Evolutionary conservation across 2,797 vertebrate genomes (phyloP), one percentile per base, ranked within the genome.

Genomic region (Typhlichthys subterraneus): DNA sequence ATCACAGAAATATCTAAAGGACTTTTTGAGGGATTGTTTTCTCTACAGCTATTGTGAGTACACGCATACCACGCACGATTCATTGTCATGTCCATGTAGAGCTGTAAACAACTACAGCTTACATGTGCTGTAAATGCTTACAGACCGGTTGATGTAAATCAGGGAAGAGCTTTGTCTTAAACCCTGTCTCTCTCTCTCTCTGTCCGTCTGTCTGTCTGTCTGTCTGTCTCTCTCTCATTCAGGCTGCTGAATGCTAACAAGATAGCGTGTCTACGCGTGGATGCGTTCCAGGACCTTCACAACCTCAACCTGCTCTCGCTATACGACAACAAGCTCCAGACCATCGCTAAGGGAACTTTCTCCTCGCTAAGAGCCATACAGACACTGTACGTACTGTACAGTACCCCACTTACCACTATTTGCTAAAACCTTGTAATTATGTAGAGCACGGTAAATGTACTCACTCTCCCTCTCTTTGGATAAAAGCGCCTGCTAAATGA

Each of bases 281-380:
- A 98, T 63, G 95, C 97, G n/a, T 99, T 99, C 91, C 96, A 99
- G 87, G 96, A 98, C 79, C 94, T 99, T 6, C 97, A 98, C 86
- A 98, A 98, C 90, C 87, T 99, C 87, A 98, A 98, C 87, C 94
- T 99, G 75, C 95, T 99, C 58, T 99, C 97, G 55, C 89, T 99
- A 19, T 99, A 99, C 0, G 97, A 98, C 92, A 99, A 99, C 92
- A 98, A 99, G 86, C 95, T 99, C 49, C 97, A 99, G 82, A 99
- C 97, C 67, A 96, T 99, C 10, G 96, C 95, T 64, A 99, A 99
- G 82, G 97, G 97, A 79, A 98, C 96, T n/a, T 98, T 99, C 69
- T 92, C 96, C 0, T 94, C 97, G 0, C 93, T 99, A 0, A 93
- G 96, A 70, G 95, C 96, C 6, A 96, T 99, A 86, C 96, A 99